Base-by-base conservation (phyloP, 2,113 vertebrate species). In the Ageneiosus marmoratus region DNA sequence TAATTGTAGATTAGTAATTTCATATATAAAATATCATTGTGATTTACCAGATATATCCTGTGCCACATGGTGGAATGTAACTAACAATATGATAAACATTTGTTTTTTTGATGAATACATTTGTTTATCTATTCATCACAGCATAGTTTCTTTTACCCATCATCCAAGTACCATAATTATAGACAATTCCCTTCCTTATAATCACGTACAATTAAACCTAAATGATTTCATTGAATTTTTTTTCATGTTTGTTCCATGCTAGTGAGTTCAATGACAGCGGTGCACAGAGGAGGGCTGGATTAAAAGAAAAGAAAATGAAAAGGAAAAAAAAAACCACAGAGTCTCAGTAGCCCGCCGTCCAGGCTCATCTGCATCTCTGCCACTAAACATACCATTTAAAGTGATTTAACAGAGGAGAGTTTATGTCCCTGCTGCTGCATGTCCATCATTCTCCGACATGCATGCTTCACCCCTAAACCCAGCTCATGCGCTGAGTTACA, bases 381-480 rank as follows among this genome's bases (percentile, higher is more conserved):
- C 87, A 88, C 92, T 92, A 95, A 94, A 94, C 92, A 93, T 94
- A 93, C 92, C 93, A 94, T 94, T 94, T 93, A 94, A 93, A 93
- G 92, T 93, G 93, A 94, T 94, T 94, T 93, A 93, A 93, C 91
- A 90, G 89, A 87, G 87, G 83, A 86, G 89, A 91, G 83, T 93
- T 93, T 91, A 91, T 91, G 91, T 93, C 88, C 86, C 90, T 89
- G 32, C 86, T 88, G 90, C 86, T 87, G 84, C 89, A 87, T 88
- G 91, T 94, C 91, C 89, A 93, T 94, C 94, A 93, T 90, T 84
- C 63, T 69, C 82, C 77, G 89, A 87, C 87, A 50, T 86, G 80
- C 90, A 88, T 90, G 77, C 73, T 58, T 80, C 60, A 41, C 72
- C 55, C 41, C 83, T 67, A 34, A 60, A 83, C 85, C 77, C 80